A percentile compares a stretch with the other conserved stretches of the same genome.
Evolutionary conservation across 2,888 invertebrate species (phyloP).

Genomic region (Pristionchus fissidentatus): DNA sequence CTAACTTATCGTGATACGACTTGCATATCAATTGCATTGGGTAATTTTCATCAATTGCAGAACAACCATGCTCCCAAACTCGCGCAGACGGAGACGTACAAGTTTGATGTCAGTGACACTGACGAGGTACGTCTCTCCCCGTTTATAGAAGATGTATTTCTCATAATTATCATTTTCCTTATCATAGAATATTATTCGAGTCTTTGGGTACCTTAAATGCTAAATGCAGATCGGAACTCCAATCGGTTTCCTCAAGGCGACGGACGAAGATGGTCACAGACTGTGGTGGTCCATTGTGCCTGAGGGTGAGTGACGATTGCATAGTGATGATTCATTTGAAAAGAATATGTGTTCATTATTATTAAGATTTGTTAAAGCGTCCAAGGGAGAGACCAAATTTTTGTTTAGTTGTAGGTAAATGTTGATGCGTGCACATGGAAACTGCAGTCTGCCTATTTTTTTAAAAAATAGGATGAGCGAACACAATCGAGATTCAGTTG

Average conservation of each 20-base stretch:
- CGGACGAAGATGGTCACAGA: constrained; percentile 88
- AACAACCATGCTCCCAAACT: constrained; percentile 28
- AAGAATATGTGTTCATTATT: too few species aligned
- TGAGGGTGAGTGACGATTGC: constrained; percentile 56
- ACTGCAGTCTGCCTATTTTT: too few species aligned
- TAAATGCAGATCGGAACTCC: constrained; percentile 75
- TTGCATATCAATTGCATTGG: too few species aligned
- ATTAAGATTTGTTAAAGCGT: too few species aligned
- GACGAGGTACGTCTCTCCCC: constrained; percentile 60
- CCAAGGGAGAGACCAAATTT: too few species aligned
- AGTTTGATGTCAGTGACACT: constrained; percentile 80
- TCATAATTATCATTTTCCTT: neutral
- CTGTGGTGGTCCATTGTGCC: constrained; percentile 90
- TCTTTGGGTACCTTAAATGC: too few species aligned
- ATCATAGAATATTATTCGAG: neutral
- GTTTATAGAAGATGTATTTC: constrained; percentile 80
- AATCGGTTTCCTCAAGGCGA: constrained; percentile 87
- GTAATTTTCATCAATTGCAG: neutral
- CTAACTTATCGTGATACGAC: too few species aligned
- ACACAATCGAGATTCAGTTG: too few species aligned
- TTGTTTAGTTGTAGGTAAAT: too few species aligned
- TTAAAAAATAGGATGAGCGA: too few species aligned
- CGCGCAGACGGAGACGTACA: constrained; percentile 54
- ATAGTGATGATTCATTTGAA: too few species aligned
- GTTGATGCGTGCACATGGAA: too few species aligned